Conservation (phyloP, 2,797 vertebrate genomes). For the Heteromormyrus szaboi region DNA sequence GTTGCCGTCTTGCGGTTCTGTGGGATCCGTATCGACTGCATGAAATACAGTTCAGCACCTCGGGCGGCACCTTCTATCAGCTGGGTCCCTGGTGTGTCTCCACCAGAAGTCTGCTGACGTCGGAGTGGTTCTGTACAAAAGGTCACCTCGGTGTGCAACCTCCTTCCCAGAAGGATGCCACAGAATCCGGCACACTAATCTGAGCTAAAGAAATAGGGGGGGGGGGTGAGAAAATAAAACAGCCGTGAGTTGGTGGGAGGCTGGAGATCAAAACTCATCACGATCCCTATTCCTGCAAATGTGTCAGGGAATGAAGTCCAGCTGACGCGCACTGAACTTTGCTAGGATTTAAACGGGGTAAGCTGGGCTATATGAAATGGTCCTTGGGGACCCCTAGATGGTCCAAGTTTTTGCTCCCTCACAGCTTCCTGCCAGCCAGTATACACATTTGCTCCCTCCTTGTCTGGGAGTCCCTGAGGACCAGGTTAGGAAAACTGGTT, state of each 20-base stretch:
- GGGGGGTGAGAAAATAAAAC: background rate
- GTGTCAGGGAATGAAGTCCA: background rate
- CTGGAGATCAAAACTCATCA: background rate
- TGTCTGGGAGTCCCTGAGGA: background rate
- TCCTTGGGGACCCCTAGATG: background rate
- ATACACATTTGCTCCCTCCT: background rate
- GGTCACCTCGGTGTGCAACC: background rate
- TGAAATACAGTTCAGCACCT: background rate
- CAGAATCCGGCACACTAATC: background rate
- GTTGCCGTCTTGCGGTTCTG: background rate
- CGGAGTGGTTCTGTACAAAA: background rate
- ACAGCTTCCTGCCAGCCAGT: background rate
- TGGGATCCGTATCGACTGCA: background rate
- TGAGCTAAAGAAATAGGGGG: background rate
- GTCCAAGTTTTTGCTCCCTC: background rate
- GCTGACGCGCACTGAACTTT: background rate
- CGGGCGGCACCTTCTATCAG: background rate
- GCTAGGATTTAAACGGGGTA: background rate
- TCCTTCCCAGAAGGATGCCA: background rate
- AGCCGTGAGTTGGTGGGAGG: background rate
- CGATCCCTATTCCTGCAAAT: background rate
- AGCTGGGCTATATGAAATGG: background rate
- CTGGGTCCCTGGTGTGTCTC: background rate
- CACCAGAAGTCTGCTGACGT: background rate
- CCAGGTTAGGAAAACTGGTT: background rate